Evolutionary conservation across 2,113 vertebrate species (phyloP).

Genomic region (Microcebus griseorufus): DNA sequence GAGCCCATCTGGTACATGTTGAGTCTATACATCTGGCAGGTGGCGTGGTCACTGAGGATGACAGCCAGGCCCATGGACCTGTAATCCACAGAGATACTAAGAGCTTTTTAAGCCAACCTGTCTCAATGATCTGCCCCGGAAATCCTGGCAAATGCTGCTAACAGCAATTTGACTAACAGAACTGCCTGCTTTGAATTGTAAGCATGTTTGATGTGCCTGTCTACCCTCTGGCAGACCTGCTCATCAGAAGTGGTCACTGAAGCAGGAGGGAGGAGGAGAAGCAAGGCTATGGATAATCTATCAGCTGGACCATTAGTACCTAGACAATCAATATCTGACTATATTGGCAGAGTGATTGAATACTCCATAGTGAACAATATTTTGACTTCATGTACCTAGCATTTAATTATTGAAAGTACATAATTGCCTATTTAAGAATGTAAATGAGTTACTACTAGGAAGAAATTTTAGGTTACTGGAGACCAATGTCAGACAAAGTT

Average conservation of each 20-base stretch:
- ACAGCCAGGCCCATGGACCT: not conserved
- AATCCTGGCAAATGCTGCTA: constrained; percentile 2
- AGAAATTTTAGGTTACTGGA: constrained; percentile 43
- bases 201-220: not conserved
- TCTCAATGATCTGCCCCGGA: not conserved
- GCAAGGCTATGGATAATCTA: not conserved
- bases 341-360: not conserved
- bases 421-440: constrained; percentile 46
- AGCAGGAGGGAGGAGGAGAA: not conserved
- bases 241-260: not conserved
- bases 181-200: not conserved
- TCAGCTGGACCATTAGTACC: not conserved
- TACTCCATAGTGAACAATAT: not conserved
- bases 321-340: not conserved
- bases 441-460: not conserved
- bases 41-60: not conserved
- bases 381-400: not conserved
- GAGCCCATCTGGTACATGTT: not conserved
- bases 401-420: not conserved
- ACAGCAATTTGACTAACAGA: not conserved
- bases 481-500: not conserved
- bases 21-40: not conserved
- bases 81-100: not conserved
- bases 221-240: not conserved
- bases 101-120: not conserved